Evolutionary conservation across 2,888 invertebrate genomes (phyloP).

Genomic region (Cheilosia soror): DNA sequence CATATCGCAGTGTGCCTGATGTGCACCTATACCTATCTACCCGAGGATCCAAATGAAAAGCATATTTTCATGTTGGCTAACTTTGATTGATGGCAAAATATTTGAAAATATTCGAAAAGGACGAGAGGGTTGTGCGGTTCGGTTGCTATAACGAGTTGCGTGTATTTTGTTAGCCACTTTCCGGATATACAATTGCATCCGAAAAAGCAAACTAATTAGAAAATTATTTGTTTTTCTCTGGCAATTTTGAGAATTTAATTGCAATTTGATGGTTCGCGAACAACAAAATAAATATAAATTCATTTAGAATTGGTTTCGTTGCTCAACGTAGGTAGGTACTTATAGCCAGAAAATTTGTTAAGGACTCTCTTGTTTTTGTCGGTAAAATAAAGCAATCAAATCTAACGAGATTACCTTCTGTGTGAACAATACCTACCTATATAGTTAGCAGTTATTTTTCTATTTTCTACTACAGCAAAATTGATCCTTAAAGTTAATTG

Average conservation of each 20-base stretch:
- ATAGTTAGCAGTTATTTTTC: too few relatives aligned
- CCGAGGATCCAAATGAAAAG: constrained; percentile 63
- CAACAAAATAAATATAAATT: constrained; percentile 71
- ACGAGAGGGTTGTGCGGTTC: constrained; percentile 42
- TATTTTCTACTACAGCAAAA: too few relatives aligned
- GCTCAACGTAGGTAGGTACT: constrained; percentile 27
- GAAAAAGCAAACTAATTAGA: constrained; percentile 75
- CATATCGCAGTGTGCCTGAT: constrained; percentile 44
- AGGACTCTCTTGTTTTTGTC: constrained; percentile 20
- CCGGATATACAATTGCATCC: constrained; percentile 51
- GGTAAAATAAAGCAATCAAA: constrained; percentile 42
- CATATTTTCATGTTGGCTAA: constrained; percentile 62
- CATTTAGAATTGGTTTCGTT: constrained; percentile 59
- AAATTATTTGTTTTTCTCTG: constrained; percentile 76
- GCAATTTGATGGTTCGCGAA: constrained; percentile 73
- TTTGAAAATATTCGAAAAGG: constrained; percentile 68
- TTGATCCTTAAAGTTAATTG: too few relatives aligned
- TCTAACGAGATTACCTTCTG: constrained; percentile 30
- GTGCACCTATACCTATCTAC: constrained; percentile 31
- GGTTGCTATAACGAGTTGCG: constrained; percentile 37
- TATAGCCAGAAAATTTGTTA: constrained; percentile 39
- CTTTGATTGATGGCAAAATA: constrained; percentile 73
- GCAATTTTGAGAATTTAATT: constrained; percentile 76
- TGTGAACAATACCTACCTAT: constrained; percentile 1
- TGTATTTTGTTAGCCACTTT: constrained; percentile 39